phyloP scores from a whole-genome alignment of 1,140 invertebrate species.

The Ceratosolen fusciceps region DNA sequence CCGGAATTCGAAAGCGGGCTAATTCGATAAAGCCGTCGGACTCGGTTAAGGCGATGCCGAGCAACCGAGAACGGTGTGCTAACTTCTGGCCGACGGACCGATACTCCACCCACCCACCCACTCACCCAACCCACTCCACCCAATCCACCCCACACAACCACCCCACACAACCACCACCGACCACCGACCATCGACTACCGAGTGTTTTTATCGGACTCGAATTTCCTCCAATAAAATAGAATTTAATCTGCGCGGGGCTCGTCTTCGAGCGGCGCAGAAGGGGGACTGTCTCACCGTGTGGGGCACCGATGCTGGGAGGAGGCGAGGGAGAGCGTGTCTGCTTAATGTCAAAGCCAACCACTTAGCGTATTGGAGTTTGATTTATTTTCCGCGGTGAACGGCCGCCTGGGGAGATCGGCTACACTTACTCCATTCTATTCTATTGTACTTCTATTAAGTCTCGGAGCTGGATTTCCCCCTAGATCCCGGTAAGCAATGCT shows the following conservation, averaged over 20 bases:
- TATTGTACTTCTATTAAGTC: constrained; percentile 41
- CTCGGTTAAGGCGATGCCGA: not conserved
- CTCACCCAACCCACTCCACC: no score
- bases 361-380: constrained; percentile 50
- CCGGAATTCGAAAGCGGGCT: constrained; percentile 1
- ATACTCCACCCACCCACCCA: no score
- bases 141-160: no score
- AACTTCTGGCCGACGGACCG: not conserved
- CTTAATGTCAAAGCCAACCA: constrained; percentile 45
- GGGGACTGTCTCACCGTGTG: no score
- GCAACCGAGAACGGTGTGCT: not conserved
- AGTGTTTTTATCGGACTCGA: no score
- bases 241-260: constrained; percentile 34
- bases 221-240: constrained; percentile 36
- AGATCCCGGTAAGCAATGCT: no score
- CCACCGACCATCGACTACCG: no score
- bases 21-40: constrained; percentile 15
- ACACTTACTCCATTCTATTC: constrained; percentile 26
- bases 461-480: constrained; percentile 28
- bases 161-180: no score
- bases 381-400: constrained; percentile 43
- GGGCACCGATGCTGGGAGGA: not conserved
- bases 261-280: not conserved
- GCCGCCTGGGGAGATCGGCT: constrained; percentile 30
- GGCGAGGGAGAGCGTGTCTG: constrained; percentile 11